Conservation (phyloP, 2,888 invertebrate genomes). For the Panzeria rudis region DNA sequence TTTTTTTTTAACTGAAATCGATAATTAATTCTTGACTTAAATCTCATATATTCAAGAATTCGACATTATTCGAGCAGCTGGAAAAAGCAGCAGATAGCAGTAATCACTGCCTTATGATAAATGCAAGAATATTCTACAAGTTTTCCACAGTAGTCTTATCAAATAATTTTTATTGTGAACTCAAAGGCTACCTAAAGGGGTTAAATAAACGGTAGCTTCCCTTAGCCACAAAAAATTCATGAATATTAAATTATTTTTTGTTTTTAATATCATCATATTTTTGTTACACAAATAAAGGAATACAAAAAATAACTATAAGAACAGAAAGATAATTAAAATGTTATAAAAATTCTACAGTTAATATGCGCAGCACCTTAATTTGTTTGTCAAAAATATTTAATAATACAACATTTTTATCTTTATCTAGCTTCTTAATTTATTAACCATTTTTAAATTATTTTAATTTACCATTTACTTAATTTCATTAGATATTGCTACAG, state of each 20-base stretch:
- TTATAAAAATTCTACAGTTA: constrained; percentile 2
- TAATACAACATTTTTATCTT: background rate
- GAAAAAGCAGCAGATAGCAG: too few relatives aligned
- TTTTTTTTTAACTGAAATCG: too few relatives aligned
- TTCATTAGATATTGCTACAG: background rate
- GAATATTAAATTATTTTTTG: background rate
- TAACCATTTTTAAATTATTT: background rate
- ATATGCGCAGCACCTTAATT: constrained; percentile 27
- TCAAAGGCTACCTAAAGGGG: too few relatives aligned
- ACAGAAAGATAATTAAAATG: constrained; percentile 2
- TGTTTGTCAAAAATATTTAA: background rate
- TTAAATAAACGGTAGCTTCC: too few relatives aligned
- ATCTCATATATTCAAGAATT: too few relatives aligned
- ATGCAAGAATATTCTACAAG: too few relatives aligned
- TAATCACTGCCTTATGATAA: too few relatives aligned
- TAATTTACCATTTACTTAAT: background rate
- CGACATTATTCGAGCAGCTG: too few relatives aligned
- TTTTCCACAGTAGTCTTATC: too few relatives aligned
- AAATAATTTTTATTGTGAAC: too few relatives aligned
- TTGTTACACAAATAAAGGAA: constrained; percentile 17
- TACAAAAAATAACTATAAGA: background rate
- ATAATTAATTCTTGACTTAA: too few relatives aligned
- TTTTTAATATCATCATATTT: background rate
- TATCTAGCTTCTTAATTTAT: background rate
- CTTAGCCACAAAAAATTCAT: too few relatives aligned